Percentiles rank a stretch among this genome's conserved stretches.
These are phyloP conservation scores for Teleogryllus occipitalis DNA, from an alignment of 1,140 invertebrate species.

Conservation along the genomic window DNA sequence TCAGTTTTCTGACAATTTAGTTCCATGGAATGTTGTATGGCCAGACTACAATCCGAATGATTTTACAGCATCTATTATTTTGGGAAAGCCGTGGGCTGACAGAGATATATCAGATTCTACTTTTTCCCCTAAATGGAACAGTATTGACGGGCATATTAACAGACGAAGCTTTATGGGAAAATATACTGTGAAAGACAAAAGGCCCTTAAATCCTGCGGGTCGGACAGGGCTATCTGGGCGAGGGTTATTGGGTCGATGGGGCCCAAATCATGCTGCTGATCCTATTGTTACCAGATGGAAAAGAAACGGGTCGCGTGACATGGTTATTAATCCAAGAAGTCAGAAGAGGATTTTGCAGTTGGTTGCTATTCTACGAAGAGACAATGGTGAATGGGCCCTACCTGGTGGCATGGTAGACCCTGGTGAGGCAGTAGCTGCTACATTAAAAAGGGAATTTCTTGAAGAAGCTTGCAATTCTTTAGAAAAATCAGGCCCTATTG, in stretches of 20 bases:
- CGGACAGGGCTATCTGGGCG: slow-evolving; percentile 75
- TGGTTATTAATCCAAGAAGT: slow-evolving; percentile 34
- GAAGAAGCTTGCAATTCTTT: slow-evolving; percentile 83
- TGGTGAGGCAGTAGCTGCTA: slow-evolving; percentile 70
- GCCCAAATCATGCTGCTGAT: slow-evolving; percentile 90
- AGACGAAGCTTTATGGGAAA: slow-evolving; percentile 59
- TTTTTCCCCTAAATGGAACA: slow-evolving; percentile 73
- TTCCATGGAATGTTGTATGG: slow-evolving; percentile 62
- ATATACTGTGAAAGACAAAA: slow-evolving; percentile 50
- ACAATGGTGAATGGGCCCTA: slow-evolving; percentile 84
- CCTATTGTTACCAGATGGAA: slow-evolving; percentile 86
- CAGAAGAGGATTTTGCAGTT: slow-evolving; percentile 73
- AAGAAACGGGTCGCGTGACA: slow-evolving; percentile 38
- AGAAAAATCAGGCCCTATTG: slow-evolving; percentile 36
- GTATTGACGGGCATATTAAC: slow-evolving; percentile 67
- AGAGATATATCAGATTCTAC: slow-evolving; percentile 46
- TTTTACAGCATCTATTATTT: slow-evolving; percentile 55
- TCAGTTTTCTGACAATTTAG: slow-evolving; percentile 65
- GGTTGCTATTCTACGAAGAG: slow-evolving; percentile 76
- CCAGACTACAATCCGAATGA: slow-evolving; percentile 62
- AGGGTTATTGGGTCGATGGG: slow-evolving; percentile 82
- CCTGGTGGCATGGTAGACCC: slow-evolving; percentile 94
- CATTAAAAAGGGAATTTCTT: slow-evolving; percentile 82
- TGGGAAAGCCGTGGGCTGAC: slow-evolving; percentile 79
- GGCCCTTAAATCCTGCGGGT: slow-evolving; percentile 73